Evolutionary conservation across 1,140 invertebrate genomes (phyloP).

Genomic region (Bombus terrestris): DNA sequence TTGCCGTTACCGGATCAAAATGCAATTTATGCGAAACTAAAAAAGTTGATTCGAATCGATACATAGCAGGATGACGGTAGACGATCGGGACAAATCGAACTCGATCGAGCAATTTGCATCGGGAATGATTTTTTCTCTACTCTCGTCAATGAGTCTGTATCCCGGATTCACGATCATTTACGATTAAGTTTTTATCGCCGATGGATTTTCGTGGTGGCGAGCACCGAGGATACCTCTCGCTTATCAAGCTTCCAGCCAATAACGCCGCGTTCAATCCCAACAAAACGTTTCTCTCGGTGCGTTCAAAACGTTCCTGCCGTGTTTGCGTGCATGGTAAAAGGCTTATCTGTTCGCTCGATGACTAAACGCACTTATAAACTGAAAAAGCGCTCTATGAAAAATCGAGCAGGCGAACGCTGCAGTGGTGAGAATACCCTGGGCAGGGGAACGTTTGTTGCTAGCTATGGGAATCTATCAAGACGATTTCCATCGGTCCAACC

Average conservation of each 20-base stretch:
- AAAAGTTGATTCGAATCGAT: background rate
- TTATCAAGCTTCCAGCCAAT: conserved; percentile 73
- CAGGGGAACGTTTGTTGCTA: background rate
- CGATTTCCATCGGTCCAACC: background rate
- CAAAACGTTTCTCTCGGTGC: conserved; percentile 11
- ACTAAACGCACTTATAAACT: conserved; percentile 28
- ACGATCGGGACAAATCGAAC: background rate
- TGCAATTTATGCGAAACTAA: background rate
- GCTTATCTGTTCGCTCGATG: conserved; percentile 33
- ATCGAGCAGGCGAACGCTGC: background rate
- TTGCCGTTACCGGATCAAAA: no score
- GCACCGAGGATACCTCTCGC: conserved; percentile 25
- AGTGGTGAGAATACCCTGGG: background rate
- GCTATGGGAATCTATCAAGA: background rate
- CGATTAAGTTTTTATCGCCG: conserved; percentile 57
- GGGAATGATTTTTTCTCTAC: conserved; percentile 1
- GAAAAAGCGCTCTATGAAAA: background rate
- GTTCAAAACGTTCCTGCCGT: background rate
- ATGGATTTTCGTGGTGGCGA: conserved; percentile 49
- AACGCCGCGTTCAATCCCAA: conserved; percentile 47
- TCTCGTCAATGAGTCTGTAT: background rate
- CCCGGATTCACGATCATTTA: conserved; percentile 34
- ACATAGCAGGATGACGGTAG: no score
- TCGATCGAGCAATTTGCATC: conserved; percentile 9
- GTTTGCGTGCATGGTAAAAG: background rate